Base-by-base conservation (phyloP, 1,140 invertebrate species). In the Zaprionus vittiger region DNA sequence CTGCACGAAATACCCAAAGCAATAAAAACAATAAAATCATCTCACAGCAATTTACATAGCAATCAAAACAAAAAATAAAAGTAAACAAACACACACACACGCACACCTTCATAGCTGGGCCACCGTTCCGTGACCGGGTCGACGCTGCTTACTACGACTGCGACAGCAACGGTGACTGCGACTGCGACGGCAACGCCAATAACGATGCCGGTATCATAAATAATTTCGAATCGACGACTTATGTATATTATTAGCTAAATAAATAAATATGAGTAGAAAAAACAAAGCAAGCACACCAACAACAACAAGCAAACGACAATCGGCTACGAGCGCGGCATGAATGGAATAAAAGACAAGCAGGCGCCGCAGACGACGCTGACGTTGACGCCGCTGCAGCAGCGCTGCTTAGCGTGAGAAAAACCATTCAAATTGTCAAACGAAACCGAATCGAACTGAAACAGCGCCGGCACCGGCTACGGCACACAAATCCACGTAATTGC, bases 231-330 rank as follows among this genome's bases (percentile, higher is more conserved):
- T 90, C 75, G 81, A 89, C 85, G 41, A 47, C 41, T 47, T 47
- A 47, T 47, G 84, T 89, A 81, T 89, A 90, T 89, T 89, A 90
- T 89, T 89, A 90, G 84, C 85, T 84, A 84, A 89, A 89, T 84
- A 89, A 89, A 89, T 89, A 90, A 76, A 83, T 75, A 83, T 81
- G 81, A 72, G 79, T 76, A 73, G 68, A 61, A 61, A 66, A 71
- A 67, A 71, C 47, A 76, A 56, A 49, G 81, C 54, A 81, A 59
- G 63, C 52, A 69, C 64, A 26, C n/a, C 76, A 22, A 64, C 68
- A 77, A 83, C 55, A 55, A 77, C 77, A 83, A 79, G 44, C 78
- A 79, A 76, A 71, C 80, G 76, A 86, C 41, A 47, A 47, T 47
- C 20, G 47, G 80, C 77, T 81, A 82, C 78, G 71, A 79, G 71